Evolutionary conservation across 2,888 invertebrate genomes (phyloP).

Genomic region (Priocnemis perturbator): DNA sequence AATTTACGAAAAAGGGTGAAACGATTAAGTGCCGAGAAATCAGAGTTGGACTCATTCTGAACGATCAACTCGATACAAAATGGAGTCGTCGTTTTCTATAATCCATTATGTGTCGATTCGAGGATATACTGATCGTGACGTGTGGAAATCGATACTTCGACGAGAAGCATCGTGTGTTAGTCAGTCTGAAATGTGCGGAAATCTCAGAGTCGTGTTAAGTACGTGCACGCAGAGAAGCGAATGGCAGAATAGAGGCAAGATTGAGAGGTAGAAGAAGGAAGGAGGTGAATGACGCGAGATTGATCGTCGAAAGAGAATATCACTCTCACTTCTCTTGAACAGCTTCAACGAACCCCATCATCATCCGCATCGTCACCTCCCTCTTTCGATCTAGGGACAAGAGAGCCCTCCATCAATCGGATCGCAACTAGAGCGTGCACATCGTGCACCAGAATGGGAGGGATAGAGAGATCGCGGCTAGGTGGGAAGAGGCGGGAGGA

Average conservation of each 20-base stretch:
- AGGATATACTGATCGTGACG: no score
- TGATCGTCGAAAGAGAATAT: conserved; percentile 6
- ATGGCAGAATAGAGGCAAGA: not conserved
- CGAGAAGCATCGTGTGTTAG: no score
- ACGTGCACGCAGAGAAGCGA: not conserved
- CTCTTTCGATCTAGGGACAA: conserved; percentile 34
- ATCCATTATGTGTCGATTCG: no score
- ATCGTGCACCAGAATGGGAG: conserved; percentile 25
- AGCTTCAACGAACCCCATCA: conserved; percentile 33
- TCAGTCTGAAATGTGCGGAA: no score
- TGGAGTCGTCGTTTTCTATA: no score
- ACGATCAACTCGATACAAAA: no score
- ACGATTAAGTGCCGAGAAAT: no score
- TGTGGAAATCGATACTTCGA: no score
- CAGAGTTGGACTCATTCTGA: no score
- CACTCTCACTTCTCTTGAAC: not conserved
- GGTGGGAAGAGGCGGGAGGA: no score
- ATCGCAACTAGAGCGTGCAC: conserved; percentile 56
- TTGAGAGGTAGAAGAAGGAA: not conserved
- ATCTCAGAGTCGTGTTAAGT: not conserved
- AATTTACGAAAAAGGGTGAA: no score
- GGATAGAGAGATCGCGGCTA: no score
- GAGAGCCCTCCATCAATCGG: conserved; percentile 53
- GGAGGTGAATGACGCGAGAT: conserved; percentile 1
- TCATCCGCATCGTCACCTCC: conserved; percentile 47